Evolutionary conservation across 2,888 invertebrate genomes (phyloP).

Genomic region (Oligia fasciuncula): DNA sequence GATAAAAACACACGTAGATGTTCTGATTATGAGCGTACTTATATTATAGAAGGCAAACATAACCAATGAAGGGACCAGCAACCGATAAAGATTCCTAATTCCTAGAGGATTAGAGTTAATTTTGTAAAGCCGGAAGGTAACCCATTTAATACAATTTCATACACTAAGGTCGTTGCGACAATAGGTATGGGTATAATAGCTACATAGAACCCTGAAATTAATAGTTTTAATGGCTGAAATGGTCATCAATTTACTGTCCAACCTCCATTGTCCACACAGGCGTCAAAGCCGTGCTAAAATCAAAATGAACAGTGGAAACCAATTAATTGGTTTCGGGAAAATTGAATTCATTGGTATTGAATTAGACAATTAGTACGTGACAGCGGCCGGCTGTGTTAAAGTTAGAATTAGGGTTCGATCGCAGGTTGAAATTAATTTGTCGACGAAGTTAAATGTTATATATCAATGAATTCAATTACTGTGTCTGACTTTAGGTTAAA

Average conservation of each 20-base stretch:
- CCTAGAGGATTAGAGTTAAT: background rate
- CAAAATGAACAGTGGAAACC: constrained; percentile 61
- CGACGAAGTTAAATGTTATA: constrained; percentile 30
- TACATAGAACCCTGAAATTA: constrained; percentile 39
- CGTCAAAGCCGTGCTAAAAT: constrained; percentile 49
- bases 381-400: constrained; percentile 23
- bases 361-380: constrained; percentile 52
- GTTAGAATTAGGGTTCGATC: constrained; percentile 29
- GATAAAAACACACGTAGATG: too few relatives aligned
- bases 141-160: constrained; percentile 19
- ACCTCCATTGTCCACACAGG: constrained; percentile 40
- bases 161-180: background rate
- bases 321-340: constrained; percentile 59
- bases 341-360: constrained; percentile 48
- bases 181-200: constrained; percentile 26
- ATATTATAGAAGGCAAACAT: background rate
- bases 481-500: constrained; percentile 2
- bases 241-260: constrained; percentile 52
- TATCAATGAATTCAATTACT: constrained; percentile 20
- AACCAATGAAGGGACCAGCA: background rate
- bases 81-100: constrained; percentile 13
- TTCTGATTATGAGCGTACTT: background rate
- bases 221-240: constrained; percentile 57
- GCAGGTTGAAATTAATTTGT: constrained; percentile 40
- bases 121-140: background rate